Base-by-base conservation (phyloP, 64 coral and sea anemone species). In the Anthopleura sola region DNA sequence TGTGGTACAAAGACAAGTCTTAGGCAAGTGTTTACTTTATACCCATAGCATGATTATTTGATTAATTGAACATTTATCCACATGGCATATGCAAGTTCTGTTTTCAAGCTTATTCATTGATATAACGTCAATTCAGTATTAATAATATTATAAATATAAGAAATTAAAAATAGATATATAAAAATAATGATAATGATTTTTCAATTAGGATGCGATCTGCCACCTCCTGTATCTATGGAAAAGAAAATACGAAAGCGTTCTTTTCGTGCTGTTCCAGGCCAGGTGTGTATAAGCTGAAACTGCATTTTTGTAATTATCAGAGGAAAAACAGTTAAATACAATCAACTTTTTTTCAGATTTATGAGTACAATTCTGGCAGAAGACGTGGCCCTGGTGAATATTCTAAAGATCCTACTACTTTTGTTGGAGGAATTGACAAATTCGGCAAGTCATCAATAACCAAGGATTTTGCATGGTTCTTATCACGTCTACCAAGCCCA, bases 361-460 rank as follows among this genome's bases (percentile, higher is more conserved):
- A 78, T 19, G 75, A 78, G 19, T 78, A 78, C 75, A 78, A 78
- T 78, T 37, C 75, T 78, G 75, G 75, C 21, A 78, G 46, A n/a
- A 78, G 75, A 48, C 46, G 75, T 24, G 75, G 75, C 6, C 75
- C 75, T 40, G 75, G 75, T 46, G 37, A 78, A 78, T 78, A 78
- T 48, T 7, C 36, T 21, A n/a, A 23, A 48, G 75, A 78, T 78
- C 18, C 16, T n/a, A 78, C 37, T 26, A 78, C 36, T 40, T 6
- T n/a, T 37, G 40, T 20, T 18, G 16, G 23, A 78, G 75, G 75
- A 78, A 48, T 40, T 10, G 66, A 75, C 21, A 34, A 18, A 29
- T 46, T n/a, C 66, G 38, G 39, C 28, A 32, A 75, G 26, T 19
- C 75, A 19, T 78, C 75, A 3, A 40, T 76, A 36, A 62, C 64